Percentiles rank a stretch among this genome's conserved stretches.
These are phyloP conservation scores for Lipotes vexillifer DNA, from an alignment of 2,113 vertebrate species.

Conservation along the genomic window DNA sequence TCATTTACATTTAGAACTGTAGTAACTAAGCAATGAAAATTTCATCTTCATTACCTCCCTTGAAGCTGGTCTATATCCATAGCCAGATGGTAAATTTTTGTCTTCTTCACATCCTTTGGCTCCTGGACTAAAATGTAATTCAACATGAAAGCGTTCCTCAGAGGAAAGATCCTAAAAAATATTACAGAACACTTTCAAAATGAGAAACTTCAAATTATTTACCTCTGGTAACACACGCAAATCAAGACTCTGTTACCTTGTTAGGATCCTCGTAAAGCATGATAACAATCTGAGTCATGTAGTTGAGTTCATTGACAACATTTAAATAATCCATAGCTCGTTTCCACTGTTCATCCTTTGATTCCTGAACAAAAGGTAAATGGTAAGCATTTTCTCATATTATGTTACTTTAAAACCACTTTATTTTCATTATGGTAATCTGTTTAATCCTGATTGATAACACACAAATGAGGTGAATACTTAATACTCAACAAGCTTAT, in stretches of 20 bases:
- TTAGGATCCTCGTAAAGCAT: slow-evolving; percentile 95
- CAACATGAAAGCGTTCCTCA: slow-evolving; percentile 92
- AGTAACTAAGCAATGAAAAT: neutral
- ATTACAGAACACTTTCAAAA: slow-evolving; percentile 30
- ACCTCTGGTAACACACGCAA: neutral
- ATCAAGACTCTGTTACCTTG: slow-evolving; percentile 82
- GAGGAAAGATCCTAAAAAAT: slow-evolving; percentile 87
- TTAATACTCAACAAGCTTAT: neutral
- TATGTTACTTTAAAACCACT: neutral
- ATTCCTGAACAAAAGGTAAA: slow-evolving; percentile 77
- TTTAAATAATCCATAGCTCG: slow-evolving; percentile 93
- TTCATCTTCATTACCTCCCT: slow-evolving; percentile 82
- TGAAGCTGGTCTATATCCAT: slow-evolving; percentile 92
- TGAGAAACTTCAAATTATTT: neutral
- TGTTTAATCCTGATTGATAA: neutral
- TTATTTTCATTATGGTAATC: neutral
- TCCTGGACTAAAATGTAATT: slow-evolving; percentile 93
- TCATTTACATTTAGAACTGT: neutral
- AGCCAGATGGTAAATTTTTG: slow-evolving; percentile 91
- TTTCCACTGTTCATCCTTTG: slow-evolving; percentile 93
- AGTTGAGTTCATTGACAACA: slow-evolving; percentile 92
- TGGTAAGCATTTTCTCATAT: neutral
- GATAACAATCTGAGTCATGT: slow-evolving; percentile 95
- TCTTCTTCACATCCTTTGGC: slow-evolving; percentile 94
- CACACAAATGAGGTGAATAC: neutral